phyloP scores from a whole-genome alignment of 2,888 invertebrate species.

The Microplitis deprimator region DNA sequence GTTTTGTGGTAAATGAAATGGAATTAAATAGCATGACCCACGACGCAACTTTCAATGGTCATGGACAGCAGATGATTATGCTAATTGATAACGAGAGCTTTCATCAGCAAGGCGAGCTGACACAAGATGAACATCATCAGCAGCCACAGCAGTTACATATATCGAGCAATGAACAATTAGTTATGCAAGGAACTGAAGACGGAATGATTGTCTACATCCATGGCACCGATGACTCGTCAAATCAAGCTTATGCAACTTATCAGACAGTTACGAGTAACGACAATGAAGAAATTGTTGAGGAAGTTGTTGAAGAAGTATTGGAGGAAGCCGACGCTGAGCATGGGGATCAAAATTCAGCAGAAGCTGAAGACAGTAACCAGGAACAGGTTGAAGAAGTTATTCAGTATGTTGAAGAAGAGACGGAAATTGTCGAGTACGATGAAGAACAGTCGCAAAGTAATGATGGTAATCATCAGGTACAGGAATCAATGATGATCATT shows the following conservation, averaged over 20 bases:
- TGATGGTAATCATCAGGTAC: slow-evolving; percentile 64
- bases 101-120: slow-evolving; percentile 51
- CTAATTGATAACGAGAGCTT: slow-evolving; percentile 60
- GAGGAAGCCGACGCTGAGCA: slow-evolving; percentile 53
- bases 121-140: slow-evolving; percentile 48
- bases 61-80: slow-evolving; percentile 69
- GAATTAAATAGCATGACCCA: slow-evolving; percentile 54
- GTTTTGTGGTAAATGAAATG: slow-evolving; percentile 58
- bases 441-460: slow-evolving; percentile 61
- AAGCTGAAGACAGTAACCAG: slow-evolving; percentile 35
- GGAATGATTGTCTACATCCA: slow-evolving; percentile 68
- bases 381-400: slow-evolving; percentile 63
- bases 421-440: slow-evolving; percentile 68
- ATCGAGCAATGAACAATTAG: slow-evolving; percentile 61
- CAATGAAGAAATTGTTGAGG: slow-evolving; percentile 48
- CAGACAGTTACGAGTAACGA: slow-evolving; percentile 46
- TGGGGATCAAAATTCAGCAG: slow-evolving; percentile 47
- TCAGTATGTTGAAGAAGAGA: slow-evolving; percentile 70
- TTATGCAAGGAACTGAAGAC: slow-evolving; percentile 64
- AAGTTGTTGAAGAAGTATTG: slow-evolving; percentile 46
- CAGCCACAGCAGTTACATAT: slow-evolving; percentile 65
- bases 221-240: slow-evolving; percentile 56
- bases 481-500: slow-evolving; percentile 64
- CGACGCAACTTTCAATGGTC: slow-evolving; percentile 65
- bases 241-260: slow-evolving; percentile 52